These are phyloP conservation scores for Caenorhabditis tropicalis DNA, from an alignment of 1,140 invertebrate genomes.

Conservation along the genomic window DNA sequence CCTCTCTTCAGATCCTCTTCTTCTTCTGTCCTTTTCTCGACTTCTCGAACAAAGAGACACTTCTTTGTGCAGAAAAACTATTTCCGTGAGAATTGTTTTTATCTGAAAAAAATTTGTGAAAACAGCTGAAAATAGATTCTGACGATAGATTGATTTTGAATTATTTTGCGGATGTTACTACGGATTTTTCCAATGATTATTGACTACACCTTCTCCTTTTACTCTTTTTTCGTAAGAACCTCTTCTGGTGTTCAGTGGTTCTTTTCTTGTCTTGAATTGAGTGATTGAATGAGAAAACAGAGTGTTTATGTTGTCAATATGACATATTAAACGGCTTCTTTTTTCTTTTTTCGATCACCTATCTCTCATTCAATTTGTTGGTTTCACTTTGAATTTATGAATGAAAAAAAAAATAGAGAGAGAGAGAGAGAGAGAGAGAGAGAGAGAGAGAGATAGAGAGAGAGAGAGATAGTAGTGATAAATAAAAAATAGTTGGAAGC, in stretches of 20 bases:
- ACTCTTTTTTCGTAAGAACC: no score
- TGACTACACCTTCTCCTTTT: background rate
- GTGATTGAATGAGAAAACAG: background rate
- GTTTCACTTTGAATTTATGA: no score
- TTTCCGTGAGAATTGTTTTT: no score
- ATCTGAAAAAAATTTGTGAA: no score
- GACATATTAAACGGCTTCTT: slow-evolving; percentile 41
- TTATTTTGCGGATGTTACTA: background rate
- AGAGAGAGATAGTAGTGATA: no score
- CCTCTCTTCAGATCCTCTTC: background rate
- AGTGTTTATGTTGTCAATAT: slow-evolving; percentile 40
- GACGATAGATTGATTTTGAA: no score
- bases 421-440: no score
- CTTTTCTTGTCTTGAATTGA: background rate
- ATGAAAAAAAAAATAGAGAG: no score
- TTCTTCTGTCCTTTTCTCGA: background rate
- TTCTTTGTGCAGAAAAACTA: no score
- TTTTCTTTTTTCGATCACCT: background rate
- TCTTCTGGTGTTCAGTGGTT: background rate
- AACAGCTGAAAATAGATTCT: no score
- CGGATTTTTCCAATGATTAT: background rate
- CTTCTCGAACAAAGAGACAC: background rate
- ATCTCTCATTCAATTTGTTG: background rate
- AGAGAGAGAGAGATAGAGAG: no score
- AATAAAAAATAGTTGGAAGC: no score